A percentile compares a stretch with the other conserved stretches of the same genome.
Evolutionary conservation across 2,888 invertebrate genomes (phyloP).

Genomic region (Dyspetes luteomarginatus): DNA sequence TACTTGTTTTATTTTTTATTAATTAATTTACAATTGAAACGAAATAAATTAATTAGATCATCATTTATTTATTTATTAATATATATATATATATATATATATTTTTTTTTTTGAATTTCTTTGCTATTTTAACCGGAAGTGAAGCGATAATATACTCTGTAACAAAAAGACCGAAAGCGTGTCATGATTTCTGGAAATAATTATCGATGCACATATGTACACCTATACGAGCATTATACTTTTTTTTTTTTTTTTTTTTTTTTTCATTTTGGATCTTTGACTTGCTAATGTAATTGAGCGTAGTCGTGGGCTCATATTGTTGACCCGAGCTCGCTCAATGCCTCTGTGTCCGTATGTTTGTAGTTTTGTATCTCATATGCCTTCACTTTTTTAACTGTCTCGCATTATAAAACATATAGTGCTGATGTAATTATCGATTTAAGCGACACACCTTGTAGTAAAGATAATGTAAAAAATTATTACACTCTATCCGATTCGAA

Average conservation of each 20-base stretch:
- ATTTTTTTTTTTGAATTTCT: too few relatives aligned
- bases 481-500: not conserved
- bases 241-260: constrained; percentile 4
- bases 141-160: too few relatives aligned
- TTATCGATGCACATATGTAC: too few relatives aligned
- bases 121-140: too few relatives aligned
- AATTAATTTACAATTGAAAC: too few relatives aligned
- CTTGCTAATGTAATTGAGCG: constrained; percentile 37
- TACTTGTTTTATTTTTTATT: too few relatives aligned
- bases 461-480: not conserved
- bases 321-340: constrained; percentile 15
- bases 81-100: too few relatives aligned
- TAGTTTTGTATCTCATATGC: not conserved
- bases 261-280: constrained; percentile 28
- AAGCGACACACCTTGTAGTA: not conserved
- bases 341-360: not conserved
- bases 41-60: too few relatives aligned
- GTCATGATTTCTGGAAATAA: too few relatives aligned
- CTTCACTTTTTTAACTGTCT: not conserved
- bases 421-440: not conserved
- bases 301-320: constrained; percentile 21
- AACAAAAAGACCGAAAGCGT: too few relatives aligned
- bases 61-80: too few relatives aligned
- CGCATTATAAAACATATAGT: not conserved
- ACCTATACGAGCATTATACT: too few relatives aligned